Percentiles rank a stretch among this genome's conserved stretches.
Conservation (phyloP, 2,888 invertebrate species). For the Cosmorhoe ocellata region DNA sequence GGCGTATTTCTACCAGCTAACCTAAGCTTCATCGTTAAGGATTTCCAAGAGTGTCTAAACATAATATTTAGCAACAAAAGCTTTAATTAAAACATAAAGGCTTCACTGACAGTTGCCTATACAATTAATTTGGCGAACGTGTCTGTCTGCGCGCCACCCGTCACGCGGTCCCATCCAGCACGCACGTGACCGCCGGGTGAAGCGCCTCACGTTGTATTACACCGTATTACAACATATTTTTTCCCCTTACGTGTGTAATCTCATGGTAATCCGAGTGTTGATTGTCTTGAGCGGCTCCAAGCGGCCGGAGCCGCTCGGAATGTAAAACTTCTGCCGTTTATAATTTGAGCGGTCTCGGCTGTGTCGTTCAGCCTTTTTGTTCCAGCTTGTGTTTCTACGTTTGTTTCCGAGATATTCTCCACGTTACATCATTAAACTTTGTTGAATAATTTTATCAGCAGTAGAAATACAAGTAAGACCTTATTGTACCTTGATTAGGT, state of each 20-base stretch:
- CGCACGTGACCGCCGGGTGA: constrained; percentile 39
- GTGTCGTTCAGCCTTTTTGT: constrained; percentile 24
- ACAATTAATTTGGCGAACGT: constrained; percentile 5
- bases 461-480: too few relatives aligned
- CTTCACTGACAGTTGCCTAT: constrained; percentile 6
- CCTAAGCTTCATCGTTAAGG: too few relatives aligned
- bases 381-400: constrained; percentile 17
- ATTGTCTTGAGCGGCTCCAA: constrained; percentile 33
- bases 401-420: constrained; percentile 3
- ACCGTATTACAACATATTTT: constrained; percentile 34
- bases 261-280: constrained; percentile 37
- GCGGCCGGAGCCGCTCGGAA: constrained; percentile 32
- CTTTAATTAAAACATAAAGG: too few relatives aligned
- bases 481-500: too few relatives aligned
- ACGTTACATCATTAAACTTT: too few relatives aligned
- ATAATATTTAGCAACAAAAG: too few relatives aligned
- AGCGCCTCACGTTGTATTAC: constrained; percentile 42
- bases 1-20: too few relatives aligned
- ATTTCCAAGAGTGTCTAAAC: too few relatives aligned
- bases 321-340: constrained; percentile 36
- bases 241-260: constrained; percentile 38
- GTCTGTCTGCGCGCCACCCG: constrained; percentile 3
- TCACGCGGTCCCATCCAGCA: constrained; percentile 20
- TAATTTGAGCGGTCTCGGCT: constrained; percentile 31
- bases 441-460: too few relatives aligned